Conservation (phyloP, 2,113 vertebrate genomes). For the Sterrhoptilus dennistouni region DNA sequence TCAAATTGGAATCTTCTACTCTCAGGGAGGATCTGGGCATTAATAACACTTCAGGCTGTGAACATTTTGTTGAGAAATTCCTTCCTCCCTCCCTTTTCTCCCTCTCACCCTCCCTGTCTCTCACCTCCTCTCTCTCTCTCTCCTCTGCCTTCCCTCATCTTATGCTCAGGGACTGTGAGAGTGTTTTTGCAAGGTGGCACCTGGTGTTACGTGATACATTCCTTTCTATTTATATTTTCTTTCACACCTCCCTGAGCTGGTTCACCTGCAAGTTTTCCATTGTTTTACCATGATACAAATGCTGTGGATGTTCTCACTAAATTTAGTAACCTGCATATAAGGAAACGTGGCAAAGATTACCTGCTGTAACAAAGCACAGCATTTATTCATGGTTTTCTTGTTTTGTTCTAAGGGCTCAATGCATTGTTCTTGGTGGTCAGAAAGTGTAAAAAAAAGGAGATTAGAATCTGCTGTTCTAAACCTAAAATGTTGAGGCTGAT, state of each 20-base stretch:
- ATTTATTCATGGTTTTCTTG: not conserved
- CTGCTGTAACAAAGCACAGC: not conserved
- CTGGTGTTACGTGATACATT: not conserved
- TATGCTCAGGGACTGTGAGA: not conserved
- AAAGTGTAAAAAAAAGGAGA: not conserved
- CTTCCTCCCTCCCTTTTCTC: not conserved
- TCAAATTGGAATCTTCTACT: not conserved
- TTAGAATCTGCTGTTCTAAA: slow-evolving; percentile 4
- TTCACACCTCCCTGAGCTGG: not conserved
- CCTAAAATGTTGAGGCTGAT: not conserved
- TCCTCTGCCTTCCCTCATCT: not conserved
- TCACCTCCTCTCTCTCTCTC: not conserved
- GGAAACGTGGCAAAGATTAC: not conserved
- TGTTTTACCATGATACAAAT: slow-evolving; percentile 6
- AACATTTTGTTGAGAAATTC: not conserved
- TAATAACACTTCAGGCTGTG: not conserved
- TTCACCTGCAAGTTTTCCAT: slow-evolving; percentile 2
- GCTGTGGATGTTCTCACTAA: not conserved
- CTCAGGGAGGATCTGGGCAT: not conserved
- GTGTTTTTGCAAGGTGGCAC: not conserved
- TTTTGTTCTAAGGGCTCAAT: not conserved
- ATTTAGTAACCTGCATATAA: not conserved
- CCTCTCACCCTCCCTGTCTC: not conserved
- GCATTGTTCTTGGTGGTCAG: not conserved
- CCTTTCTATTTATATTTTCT: slow-evolving; percentile 13